Conservation (phyloP, 2,113 vertebrate species). For the Xenopus laevis region DNA sequence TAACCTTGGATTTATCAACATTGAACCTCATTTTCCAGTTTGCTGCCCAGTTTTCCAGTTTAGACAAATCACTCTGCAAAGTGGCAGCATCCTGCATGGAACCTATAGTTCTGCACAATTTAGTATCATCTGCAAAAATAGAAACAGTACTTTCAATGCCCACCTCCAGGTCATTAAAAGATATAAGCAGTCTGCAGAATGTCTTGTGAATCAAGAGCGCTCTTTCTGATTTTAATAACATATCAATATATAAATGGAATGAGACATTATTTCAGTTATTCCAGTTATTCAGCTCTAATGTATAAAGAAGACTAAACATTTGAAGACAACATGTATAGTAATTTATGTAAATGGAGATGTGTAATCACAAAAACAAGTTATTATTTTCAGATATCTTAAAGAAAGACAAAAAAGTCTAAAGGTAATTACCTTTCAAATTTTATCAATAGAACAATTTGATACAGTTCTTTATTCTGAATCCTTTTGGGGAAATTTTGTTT, state of each 20-base stretch:
- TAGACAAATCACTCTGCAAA: no score
- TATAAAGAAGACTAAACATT: constrained; percentile 25
- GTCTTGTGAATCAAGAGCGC: no score
- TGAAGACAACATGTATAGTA: constrained; percentile 22
- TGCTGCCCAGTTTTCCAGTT: no score
- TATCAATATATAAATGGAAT: constrained; percentile 10
- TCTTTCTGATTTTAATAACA: background rate
- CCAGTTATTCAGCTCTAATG: constrained; percentile 4
- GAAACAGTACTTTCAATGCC: no score
- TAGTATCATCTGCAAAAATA: no score
- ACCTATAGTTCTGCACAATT: no score
- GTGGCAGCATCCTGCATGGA: no score
- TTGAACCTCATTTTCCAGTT: no score
- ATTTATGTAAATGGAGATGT: constrained; percentile 33
- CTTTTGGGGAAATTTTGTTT: constrained; percentile 36
- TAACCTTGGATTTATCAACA: no score
- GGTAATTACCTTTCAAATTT: constrained; percentile 34
- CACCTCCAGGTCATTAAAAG: no score
- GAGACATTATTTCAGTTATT: background rate
- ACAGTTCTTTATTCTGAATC: constrained; percentile 20
- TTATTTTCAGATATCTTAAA: constrained; percentile 21
- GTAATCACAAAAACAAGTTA: constrained; percentile 38
- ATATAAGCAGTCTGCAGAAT: no score
- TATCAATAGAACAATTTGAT: constrained; percentile 36
- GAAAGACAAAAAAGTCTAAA: constrained; percentile 27